These are phyloP conservation scores for Galeopsomyia nigrocyanea DNA, from an alignment of 2,888 invertebrate species.

Conservation along the genomic window DNA sequence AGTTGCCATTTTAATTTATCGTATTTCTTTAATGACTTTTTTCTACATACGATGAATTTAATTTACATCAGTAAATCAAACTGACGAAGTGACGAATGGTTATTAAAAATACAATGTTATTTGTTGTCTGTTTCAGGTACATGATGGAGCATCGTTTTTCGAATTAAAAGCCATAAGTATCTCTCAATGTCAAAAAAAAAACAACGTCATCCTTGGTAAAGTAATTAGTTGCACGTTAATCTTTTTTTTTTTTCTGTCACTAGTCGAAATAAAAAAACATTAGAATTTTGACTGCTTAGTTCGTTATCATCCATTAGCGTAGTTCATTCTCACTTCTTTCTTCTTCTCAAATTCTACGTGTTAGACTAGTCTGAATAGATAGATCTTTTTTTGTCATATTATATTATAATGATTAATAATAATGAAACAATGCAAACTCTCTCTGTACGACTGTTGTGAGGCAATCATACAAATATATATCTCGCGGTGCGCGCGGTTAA, in stretches of 20 bases:
- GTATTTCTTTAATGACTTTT: no score
- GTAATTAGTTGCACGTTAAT: constrained; percentile 43
- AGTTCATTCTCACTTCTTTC: constrained; percentile 21
- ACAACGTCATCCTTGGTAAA: constrained; percentile 40
- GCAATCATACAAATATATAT: no score
- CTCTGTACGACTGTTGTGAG: no score
- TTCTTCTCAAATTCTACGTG: neutral
- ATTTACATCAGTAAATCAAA: neutral
- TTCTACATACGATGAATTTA: no score
- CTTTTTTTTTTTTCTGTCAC: neutral
- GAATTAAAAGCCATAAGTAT: constrained; percentile 34
- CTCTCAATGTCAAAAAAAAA: constrained; percentile 14
- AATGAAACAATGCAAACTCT: no score
- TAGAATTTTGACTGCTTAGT: no score
- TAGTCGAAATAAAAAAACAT: neutral
- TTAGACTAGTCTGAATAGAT: no score
- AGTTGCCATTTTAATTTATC: no score
- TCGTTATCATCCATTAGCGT: neutral
- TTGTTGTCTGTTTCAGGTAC: constrained; percentile 46
- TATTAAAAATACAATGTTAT: neutral
- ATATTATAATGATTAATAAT: no score
- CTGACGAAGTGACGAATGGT: neutral
- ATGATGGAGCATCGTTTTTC: constrained; percentile 23
- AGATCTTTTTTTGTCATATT: no score
- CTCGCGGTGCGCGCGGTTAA: no score